phyloP scores from a whole-genome alignment of 2,113 vertebrate species.

The Andinoacara biseriatus region DNA sequence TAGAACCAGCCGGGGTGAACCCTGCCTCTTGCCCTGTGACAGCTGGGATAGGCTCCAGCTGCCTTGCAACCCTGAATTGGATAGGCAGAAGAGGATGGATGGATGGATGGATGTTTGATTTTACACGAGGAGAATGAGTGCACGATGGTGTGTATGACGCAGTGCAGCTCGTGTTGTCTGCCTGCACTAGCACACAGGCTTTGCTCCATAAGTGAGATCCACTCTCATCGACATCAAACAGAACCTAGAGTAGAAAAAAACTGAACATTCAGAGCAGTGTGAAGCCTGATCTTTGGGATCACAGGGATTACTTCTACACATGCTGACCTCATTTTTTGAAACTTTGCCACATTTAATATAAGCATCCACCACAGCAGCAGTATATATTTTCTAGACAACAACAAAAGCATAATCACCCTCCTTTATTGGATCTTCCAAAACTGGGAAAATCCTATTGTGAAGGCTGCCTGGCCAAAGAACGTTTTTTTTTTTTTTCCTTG shows the following conservation, averaged over 20 bases:
- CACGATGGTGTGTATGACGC: background rate
- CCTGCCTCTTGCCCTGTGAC: background rate
- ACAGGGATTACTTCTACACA: fast-evolving
- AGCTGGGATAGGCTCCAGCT: background rate
- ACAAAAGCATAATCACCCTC: background rate
- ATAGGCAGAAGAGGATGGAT: background rate
- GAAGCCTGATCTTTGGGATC: fast-evolving
- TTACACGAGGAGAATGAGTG: background rate
- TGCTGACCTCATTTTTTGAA: background rate
- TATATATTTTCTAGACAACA: background rate
- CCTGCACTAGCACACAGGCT: background rate
- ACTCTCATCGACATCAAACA: background rate
- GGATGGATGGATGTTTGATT: background rate
- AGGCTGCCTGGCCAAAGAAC: background rate
- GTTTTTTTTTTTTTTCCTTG: background rate
- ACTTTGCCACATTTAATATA: fast-evolving
- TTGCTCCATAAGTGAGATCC: background rate
- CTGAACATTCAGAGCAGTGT: background rate
- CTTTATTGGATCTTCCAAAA: background rate
- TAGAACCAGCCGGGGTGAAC: background rate
- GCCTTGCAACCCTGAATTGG: background rate
- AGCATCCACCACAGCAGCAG: background rate
- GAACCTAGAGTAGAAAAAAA: background rate
- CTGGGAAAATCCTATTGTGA: background rate
- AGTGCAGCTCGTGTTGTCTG: background rate